phyloP scores from a whole-genome alignment of 2,113 vertebrate genomes.

The Apodemus speciosus region DNA sequence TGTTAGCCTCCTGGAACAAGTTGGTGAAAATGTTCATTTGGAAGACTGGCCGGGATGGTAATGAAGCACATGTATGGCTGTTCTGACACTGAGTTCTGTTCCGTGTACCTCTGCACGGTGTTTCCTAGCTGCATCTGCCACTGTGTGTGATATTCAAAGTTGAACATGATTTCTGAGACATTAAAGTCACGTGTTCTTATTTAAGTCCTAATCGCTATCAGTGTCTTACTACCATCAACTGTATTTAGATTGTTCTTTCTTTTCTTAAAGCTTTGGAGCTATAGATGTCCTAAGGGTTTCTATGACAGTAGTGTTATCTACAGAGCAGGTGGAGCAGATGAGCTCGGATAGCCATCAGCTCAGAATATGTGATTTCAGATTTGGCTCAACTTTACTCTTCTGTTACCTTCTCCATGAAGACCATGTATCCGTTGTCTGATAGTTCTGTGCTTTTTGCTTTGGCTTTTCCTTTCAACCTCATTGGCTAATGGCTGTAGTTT shows the following conservation, averaged over 20 bases:
- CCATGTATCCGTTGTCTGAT: not conserved
- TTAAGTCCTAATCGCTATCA: slow-evolving; percentile 21
- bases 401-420: not conserved
- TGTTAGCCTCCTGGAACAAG: not conserved
- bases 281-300: not conserved
- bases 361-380: slow-evolving; percentile 19
- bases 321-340: not conserved
- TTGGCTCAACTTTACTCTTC: slow-evolving; percentile 3
- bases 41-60: not conserved
- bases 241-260: not conserved
- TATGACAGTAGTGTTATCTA: not conserved
- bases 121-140: not conserved
- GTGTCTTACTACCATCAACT: not conserved
- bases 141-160: not conserved
- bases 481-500: slow-evolving; percentile 29
- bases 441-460: not conserved
- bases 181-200: not conserved
- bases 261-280: not conserved
- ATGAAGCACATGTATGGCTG: not conserved
- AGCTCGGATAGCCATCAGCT: not conserved
- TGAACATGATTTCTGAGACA: not conserved
- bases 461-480: slow-evolving; percentile 28
- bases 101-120: not conserved
- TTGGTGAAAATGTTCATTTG: slow-evolving; percentile 1
- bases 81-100: not conserved